Evolutionary conservation across 2,113 vertebrate genomes (phyloP).

Genomic region (Gasterosteus nipponicus): DNA sequence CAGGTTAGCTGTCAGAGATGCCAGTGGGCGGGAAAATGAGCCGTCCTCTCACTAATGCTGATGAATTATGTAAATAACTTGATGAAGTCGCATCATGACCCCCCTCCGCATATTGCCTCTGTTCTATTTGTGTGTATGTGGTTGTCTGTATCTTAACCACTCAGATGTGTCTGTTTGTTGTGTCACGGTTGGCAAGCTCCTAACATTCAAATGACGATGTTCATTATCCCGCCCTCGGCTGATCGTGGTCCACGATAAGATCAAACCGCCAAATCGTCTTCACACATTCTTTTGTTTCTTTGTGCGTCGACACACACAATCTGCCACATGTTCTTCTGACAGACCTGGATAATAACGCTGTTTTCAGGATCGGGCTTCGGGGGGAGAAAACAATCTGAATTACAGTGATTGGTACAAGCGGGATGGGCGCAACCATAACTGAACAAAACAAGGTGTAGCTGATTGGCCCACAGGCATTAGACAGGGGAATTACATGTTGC

Average conservation of each 20-base stretch:
- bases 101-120: not conserved
- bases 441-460: constrained; percentile 16
- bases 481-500: not conserved
- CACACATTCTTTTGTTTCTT: not conserved
- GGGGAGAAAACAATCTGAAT: not conserved
- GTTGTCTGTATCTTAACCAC: not conserved
- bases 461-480: constrained; percentile 14
- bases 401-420: not conserved
- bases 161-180: not conserved
- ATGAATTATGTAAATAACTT: constrained; percentile 37
- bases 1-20: constrained; percentile 9
- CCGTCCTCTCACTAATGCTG: constrained; percentile 12
- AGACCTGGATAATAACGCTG: not conserved
- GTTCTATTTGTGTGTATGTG: not conserved
- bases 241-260: constrained; percentile 10
- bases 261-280: constrained; percentile 19
- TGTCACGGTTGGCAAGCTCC: constrained; percentile 13
- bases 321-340: not conserved
- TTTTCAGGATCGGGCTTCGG: not conserved
- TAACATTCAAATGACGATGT: constrained; percentile 14
- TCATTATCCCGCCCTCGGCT: constrained; percentile 18
- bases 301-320: constrained; percentile 4
- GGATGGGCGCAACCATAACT: not conserved
- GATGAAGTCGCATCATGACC: not conserved
- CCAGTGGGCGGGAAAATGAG: constrained; percentile 40